These are phyloP conservation scores for Pogonocichla stellata DNA, from an alignment of 2,113 vertebrate genomes.

Conservation along the genomic window DNA sequence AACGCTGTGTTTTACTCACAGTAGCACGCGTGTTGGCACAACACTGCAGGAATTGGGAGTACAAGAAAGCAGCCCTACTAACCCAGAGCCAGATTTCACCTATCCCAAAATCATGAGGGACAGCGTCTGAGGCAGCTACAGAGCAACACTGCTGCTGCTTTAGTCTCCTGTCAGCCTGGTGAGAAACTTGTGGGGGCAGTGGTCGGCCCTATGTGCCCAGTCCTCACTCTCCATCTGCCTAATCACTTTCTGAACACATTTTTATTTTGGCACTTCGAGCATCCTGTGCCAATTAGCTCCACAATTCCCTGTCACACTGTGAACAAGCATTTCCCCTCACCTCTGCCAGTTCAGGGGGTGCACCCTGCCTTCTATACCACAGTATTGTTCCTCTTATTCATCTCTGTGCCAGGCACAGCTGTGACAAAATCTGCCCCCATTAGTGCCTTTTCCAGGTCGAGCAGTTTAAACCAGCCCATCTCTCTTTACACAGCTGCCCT, in stretches of 20 bases:
- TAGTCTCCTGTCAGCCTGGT: background rate
- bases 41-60: background rate
- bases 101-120: background rate
- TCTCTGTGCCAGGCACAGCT: background rate
- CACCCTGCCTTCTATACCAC: background rate
- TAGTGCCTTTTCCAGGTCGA: background rate
- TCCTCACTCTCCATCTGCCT: background rate
- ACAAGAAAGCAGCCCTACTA: background rate
- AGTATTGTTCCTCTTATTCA: background rate
- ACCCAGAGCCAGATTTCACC: background rate
- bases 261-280: background rate
- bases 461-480: background rate
- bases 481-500: background rate
- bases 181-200: background rate
- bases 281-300: background rate
- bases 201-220: background rate
- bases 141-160: background rate
- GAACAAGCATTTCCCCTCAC: background rate
- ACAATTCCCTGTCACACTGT: background rate
- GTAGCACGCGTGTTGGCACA: background rate
- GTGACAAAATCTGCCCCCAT: background rate
- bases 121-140: accelerated
- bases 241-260: background rate
- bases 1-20: background rate
- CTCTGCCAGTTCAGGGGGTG: background rate